Percentiles rank a stretch among this genome's conserved stretches.
phyloP scores from a whole-genome alignment of 2,888 invertebrate genomes.

The Lithophane semibrunnea region DNA sequence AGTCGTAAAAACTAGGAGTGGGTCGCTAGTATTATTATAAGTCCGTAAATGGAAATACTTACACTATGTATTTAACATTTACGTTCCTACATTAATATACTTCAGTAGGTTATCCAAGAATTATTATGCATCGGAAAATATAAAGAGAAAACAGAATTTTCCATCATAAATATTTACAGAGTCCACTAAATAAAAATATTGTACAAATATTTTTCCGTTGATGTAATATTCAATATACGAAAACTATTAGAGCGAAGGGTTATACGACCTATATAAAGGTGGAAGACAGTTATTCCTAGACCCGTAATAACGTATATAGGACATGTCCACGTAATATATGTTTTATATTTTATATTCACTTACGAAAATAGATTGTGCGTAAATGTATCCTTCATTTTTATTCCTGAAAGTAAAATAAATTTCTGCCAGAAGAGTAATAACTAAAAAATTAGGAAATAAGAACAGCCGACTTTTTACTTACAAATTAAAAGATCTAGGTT shows the following conservation, averaged over 20 bases:
- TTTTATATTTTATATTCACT: conserved; percentile 49
- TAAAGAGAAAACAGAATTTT: not conserved
- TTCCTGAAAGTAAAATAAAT: conserved; percentile 23
- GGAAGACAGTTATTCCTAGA: conserved; percentile 48
- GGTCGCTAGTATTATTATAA: not conserved
- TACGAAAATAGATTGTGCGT: conserved; percentile 46
- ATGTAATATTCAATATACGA: conserved; percentile 44
- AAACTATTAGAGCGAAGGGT: conserved; percentile 46
- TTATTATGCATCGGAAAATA: not conserved
- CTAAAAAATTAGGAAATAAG: not conserved
- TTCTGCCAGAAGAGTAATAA: not conserved
- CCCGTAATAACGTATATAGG: conserved; percentile 48
- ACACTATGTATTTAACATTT: not conserved
- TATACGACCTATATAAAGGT: conserved; percentile 56
- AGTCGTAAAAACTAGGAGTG: no score
- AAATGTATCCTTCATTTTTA: not conserved
- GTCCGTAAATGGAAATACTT: not conserved
- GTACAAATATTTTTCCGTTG: conserved; percentile 21
- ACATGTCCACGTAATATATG: conserved; percentile 33
- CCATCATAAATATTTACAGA: not conserved
- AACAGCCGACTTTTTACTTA: not conserved
- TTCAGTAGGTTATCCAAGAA: no score
- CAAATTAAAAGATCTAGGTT: not conserved
- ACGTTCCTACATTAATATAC: not conserved
- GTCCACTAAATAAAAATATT: conserved; percentile 32